phyloP scores from a whole-genome alignment of 2,888 invertebrate genomes.

The Lasiommata megera region DNA sequence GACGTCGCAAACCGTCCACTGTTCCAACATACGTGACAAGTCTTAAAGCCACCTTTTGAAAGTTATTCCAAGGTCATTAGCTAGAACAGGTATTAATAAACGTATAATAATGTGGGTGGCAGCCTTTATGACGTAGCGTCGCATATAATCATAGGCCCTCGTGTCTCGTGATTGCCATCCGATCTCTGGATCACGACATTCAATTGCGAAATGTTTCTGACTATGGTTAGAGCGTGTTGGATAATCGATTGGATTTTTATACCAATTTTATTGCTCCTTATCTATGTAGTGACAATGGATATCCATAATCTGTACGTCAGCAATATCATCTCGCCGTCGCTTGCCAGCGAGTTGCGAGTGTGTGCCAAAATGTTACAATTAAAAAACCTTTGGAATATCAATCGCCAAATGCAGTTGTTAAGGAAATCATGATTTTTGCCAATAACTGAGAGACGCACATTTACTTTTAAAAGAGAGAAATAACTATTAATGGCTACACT shows the following conservation, averaged over 20 bases:
- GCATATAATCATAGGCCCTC: constrained; percentile 58
- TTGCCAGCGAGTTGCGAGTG: no score
- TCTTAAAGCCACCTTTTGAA: background rate
- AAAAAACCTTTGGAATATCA: no score
- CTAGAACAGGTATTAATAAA: background rate
- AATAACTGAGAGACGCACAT: no score
- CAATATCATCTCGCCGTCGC: no score
- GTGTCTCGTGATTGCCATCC: constrained; percentile 73
- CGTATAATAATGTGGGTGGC: constrained; percentile 13
- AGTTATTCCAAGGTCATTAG: background rate
- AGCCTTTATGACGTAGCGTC: constrained; percentile 51
- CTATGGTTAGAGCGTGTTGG: constrained; percentile 37
- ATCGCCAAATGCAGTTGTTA: no score
- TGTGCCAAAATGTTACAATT: no score
- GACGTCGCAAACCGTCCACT: no score
- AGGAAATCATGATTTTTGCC: no score
- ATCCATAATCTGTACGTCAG: no score
- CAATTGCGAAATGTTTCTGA: constrained; percentile 64
- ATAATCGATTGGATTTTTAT: constrained; percentile 28
- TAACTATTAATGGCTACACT: no score
- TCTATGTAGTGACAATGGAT: background rate
- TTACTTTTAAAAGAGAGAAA: no score
- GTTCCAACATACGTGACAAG: background rate
- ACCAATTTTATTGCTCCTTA: constrained; percentile 12
- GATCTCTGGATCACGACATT: constrained; percentile 64